Base-by-base conservation (phyloP, 2,797 vertebrate genomes). In the Falco naumanni region DNA sequence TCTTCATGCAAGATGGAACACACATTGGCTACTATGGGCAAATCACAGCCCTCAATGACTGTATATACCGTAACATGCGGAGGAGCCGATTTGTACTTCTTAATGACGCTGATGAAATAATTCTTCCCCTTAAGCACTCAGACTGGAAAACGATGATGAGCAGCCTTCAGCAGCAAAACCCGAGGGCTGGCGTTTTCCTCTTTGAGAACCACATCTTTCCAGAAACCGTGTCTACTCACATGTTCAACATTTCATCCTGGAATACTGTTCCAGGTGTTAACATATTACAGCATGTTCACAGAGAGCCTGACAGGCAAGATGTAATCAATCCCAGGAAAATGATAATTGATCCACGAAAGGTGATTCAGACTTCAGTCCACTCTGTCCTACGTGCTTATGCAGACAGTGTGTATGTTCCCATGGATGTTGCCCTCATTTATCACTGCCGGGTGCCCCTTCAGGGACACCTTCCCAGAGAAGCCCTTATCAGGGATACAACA, bases 121-220 rank as follows among this genome's bases (percentile, higher is more conserved):
- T 98, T 76, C 95, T 98, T 81, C 98, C 98, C 18, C 90, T 97
- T 75, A 96, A 98, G 76, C 89, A 98, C 54, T 29, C 26, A 13
- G 87, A 96, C 68, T 98, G 98, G 96, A 96, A 95, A 68, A 81
- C 93, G 21, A 91, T 98, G 93, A 98, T 98, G 97, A 89, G 79
- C 21, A 83, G 93, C 21, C 96, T 98, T 60, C 95, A 97, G 76
- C 19, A 84, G 43, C 39, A 97, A 64, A 74, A 98, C 50, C 96
- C 97, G 7, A 43, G 96, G 53, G 84, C 88, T 3, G 95, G 91
- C 0, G 76, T 98, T 84, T 99, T 98, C 79, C 84, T 97, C n/a
- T 98, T 98, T 84, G 97, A 98, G 95, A 98, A 98, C 78, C 98
- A 98, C 24, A 92, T 98, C 93, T 98, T 98, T 70, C 98, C 98